Base-by-base conservation (phyloP, 2,888 invertebrate genomes). In the Mongoloraphidia duomilia region DNA sequence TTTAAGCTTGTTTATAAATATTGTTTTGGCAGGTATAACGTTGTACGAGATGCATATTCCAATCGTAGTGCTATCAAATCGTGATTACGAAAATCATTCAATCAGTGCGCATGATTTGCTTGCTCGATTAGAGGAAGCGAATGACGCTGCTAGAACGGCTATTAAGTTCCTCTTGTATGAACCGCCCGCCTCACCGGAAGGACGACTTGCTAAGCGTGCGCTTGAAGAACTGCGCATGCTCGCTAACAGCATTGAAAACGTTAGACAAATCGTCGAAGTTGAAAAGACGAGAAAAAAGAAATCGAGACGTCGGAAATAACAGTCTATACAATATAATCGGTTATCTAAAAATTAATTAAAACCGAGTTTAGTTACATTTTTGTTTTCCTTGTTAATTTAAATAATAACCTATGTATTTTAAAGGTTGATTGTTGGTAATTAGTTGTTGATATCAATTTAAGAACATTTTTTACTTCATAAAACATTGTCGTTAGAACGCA, bases 1-100 rank as follows among this genome's bases (percentile, higher is more conserved):
- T 38, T 5, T 38, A 38, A 5, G 6, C 4, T 9, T 26, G 11
- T 34, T 11, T 6, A 26, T 26, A 1, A 17, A 46, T 39, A 38
- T 46, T 38, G n/a, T 44, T 49, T 44, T 68, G 74, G 50, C 63
- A 76, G 86, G 82, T 1, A 79, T 88, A 46, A 77, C 83, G 9
- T 59, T 86, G 38, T 88, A 87, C 58, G 88, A 89, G 63, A 67
- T 86, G 55, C 84, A 84, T 59, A 75, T 75, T 12, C 78, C 85
- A 0, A 69, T 75, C 54, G 74, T 80, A 3, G 74, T 80, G 56
- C 61, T 86, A 35, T 74, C 80, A 0, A 79, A 82, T 56, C 75
- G 77, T 53, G 68, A 76, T 49, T 80, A 77, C 58, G 74, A 75
- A 14, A 69, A 72, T 1, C 73, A 74, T 4, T 79, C 80, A 61